A percentile compares a stretch with the other conserved stretches of the same genome.
phyloP scores from a whole-genome alignment of 2,888 invertebrate species.

The Drosophila borborema region DNA sequence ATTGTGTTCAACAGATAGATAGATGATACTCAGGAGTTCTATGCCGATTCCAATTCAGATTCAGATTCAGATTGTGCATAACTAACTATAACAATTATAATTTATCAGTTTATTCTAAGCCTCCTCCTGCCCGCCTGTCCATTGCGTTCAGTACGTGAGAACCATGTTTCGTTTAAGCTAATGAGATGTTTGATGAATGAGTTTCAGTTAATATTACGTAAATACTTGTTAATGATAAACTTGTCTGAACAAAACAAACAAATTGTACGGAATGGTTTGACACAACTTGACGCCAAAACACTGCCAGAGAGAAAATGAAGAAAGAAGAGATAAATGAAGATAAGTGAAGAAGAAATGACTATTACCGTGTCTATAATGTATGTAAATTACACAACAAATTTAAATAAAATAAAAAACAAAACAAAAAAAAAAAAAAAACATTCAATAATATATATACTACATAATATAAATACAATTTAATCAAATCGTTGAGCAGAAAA shows the following conservation, averaged over 20 bases:
- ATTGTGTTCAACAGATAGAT: neutral
- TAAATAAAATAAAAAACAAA: neutral
- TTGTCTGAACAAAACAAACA: slow-evolving; percentile 72
- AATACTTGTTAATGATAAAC: slow-evolving; percentile 56
- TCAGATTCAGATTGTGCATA: neutral
- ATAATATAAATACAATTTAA: slow-evolving; percentile 36
- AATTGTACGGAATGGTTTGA: slow-evolving; percentile 83
- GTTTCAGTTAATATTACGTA: slow-evolving; percentile 48
- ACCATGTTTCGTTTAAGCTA: slow-evolving; percentile 33
- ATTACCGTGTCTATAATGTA: slow-evolving; percentile 59
- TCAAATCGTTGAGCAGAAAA: slow-evolving; percentile 47
- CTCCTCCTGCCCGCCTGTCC: slow-evolving; percentile 2
- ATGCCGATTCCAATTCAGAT: neutral
- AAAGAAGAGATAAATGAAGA: slow-evolving; percentile 21
- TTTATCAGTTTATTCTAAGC: slow-evolving; percentile 8
- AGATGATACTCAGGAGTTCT: neutral
- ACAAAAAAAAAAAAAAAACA: slow-evolving; percentile 19
- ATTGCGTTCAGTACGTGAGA: slow-evolving; percentile 19
- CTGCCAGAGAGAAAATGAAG: slow-evolving; percentile 81
- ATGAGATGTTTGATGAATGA: slow-evolving; percentile 27
- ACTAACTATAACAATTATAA: neutral
- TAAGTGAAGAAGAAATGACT: slow-evolving; percentile 34
- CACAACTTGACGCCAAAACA: slow-evolving; percentile 84
- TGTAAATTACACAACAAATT: slow-evolving; percentile 43
- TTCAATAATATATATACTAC: slow-evolving; percentile 29